phyloP scores from a whole-genome alignment of 2,888 invertebrate species.

The Xestoiulus laeticollis region DNA sequence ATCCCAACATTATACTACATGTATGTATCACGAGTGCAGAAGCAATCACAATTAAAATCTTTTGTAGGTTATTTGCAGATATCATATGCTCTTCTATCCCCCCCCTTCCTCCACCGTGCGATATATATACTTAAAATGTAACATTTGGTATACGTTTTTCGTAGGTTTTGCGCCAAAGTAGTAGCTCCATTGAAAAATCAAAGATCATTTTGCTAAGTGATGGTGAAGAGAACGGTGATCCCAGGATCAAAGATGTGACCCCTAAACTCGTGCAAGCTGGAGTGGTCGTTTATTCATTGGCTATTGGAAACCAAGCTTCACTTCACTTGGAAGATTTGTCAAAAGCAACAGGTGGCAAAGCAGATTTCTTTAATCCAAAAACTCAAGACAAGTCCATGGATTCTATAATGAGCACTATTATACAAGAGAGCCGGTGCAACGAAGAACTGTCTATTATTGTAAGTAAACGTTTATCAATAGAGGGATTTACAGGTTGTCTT shows the following conservation, averaged over 20 bases:
- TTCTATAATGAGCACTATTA: neutral
- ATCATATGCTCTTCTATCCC: no score
- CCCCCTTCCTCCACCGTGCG: no score
- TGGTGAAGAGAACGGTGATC: neutral
- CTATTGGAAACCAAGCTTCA: slow-evolving; percentile 18
- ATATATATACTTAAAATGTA: no score
- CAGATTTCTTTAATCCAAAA: neutral
- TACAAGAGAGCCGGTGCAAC: neutral
- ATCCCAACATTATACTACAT: no score
- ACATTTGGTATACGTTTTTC: no score
- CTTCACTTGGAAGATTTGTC: slow-evolving; percentile 11
- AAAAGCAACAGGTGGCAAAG: neutral
- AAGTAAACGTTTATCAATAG: neutral
- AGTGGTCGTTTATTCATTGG: neutral
- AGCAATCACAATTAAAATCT: no score
- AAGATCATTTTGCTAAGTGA: slow-evolving; percentile 29
- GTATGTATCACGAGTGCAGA: no score
- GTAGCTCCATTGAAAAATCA: neutral
- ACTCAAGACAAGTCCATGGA: neutral
- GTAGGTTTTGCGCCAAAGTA: neutral
- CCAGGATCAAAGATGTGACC: neutral
- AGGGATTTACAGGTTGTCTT: no score
- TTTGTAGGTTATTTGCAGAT: no score
- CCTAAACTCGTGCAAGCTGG: slow-evolving; percentile 2
- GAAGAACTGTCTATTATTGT: neutral